Percentiles rank a stretch among this genome's conserved stretches.
Conservation (phyloP, 2,888 invertebrate genomes). For the Syritta pipiens region DNA sequence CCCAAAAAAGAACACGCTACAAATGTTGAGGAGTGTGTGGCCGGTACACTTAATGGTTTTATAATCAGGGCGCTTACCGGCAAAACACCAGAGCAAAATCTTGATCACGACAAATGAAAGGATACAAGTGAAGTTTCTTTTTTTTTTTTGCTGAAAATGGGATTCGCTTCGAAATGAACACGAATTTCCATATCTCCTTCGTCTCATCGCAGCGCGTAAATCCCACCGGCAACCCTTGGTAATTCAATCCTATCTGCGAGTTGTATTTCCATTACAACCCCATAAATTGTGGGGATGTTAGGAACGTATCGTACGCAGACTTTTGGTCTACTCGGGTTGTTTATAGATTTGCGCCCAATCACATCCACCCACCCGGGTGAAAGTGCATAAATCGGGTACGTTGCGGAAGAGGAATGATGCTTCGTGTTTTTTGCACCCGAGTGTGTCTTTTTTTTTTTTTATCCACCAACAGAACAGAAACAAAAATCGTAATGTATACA, state of each 20-base stretch:
- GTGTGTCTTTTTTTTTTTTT: conserved; percentile 31
- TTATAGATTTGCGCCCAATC: conserved; percentile 32
- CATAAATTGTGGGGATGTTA: conserved; percentile 17
- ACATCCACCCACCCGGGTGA: not conserved
- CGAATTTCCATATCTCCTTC: conserved; percentile 21
- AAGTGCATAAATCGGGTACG: conserved; percentile 45
- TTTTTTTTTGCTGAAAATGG: conserved; percentile 1
- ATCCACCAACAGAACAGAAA: conserved; percentile 23
- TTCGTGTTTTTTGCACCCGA: not conserved
- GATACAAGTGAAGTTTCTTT: not conserved
- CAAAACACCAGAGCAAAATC: not conserved
- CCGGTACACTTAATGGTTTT: conserved; percentile 33
- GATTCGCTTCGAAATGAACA: conserved; percentile 18
- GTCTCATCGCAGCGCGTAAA: too few relatives aligned
- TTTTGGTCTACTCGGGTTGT: conserved; percentile 11
- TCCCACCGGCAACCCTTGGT: conserved; percentile 31
- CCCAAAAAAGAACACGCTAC: conserved; percentile 3
- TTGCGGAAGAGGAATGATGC: conserved; percentile 23
- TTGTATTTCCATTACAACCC: conserved; percentile 13
- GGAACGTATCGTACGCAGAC: conserved; percentile 25
- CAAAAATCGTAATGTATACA: conserved; percentile 41
- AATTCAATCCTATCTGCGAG: conserved; percentile 27
- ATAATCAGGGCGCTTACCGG: conserved; percentile 20
- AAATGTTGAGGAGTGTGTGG: conserved; percentile 17
- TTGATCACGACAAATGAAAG: conserved; percentile 24